Evolutionary conservation across 2,113 vertebrate genomes (phyloP).

Genomic region (Marcusenius ussheri): DNA sequence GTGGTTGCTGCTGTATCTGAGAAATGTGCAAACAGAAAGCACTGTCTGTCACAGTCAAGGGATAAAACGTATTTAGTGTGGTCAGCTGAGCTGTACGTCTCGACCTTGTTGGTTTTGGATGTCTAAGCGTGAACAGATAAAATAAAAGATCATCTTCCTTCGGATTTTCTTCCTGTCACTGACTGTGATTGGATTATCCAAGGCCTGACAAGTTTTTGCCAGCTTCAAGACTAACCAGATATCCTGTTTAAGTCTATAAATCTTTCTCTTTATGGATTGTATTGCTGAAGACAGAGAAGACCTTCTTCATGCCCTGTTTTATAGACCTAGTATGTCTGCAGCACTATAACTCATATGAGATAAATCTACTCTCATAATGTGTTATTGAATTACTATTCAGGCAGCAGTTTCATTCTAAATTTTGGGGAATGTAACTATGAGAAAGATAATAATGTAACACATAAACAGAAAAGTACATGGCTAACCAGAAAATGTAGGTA

Average conservation of each 20-base stretch:
- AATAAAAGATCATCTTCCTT: not conserved
- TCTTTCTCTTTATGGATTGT: conserved; percentile 4
- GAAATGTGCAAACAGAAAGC: not conserved
- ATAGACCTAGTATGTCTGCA: not conserved
- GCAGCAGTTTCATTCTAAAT: not conserved
- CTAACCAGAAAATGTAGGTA: conserved; percentile 1
- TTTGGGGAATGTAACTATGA: not conserved
- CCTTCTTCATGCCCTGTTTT: not conserved
- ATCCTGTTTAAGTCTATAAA: not conserved
- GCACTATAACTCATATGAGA: not conserved
- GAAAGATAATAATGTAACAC: not conserved
- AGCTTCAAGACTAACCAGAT: conserved; percentile 9
- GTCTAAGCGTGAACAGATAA: conserved; percentile 4
- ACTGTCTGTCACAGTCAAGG: not conserved
- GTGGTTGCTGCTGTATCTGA: not conserved
- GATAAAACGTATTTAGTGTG: not conserved
- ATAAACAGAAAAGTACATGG: not conserved
- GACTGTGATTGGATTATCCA: conserved; percentile 16
- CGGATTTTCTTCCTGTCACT: conserved; percentile 1
- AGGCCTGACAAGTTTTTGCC: not conserved
- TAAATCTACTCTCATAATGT: not conserved
- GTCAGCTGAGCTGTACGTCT: conserved; percentile 21
- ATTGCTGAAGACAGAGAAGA: not conserved
- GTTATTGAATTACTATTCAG: not conserved
- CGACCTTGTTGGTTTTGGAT: conserved; percentile 20